Conservation (phyloP, 2,888 invertebrate genomes). For the Stenodema calcarata region DNA sequence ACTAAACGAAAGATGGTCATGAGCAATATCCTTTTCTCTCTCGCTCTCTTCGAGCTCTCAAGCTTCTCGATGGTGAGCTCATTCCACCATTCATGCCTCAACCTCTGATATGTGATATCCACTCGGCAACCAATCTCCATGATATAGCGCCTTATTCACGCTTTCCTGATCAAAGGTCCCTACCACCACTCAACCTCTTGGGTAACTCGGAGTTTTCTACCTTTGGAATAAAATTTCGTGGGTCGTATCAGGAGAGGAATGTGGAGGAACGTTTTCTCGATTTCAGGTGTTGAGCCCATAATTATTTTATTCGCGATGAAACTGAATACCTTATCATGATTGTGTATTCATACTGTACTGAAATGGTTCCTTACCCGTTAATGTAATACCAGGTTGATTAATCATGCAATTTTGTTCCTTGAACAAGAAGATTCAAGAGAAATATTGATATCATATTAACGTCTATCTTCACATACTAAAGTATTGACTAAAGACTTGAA, state of each 20-base stretch:
- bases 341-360: no score
- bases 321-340: no score
- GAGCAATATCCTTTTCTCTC: neutral
- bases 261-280: neutral
- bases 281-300: neutral
- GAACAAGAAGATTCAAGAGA: no score
- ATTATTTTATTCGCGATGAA: neutral
- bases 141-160: constrained; percentile 7
- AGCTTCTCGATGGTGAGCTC: neutral
- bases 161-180: neutral
- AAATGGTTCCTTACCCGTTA: no score
- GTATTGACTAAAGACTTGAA: no score
- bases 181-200: neutral
- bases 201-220: neutral
- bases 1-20: neutral
- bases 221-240: neutral
- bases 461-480: no score
- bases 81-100: neutral
- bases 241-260: neutral
- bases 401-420: no score
- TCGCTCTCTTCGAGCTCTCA: neutral
- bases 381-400: no score
- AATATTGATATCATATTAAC: no score
- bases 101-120: constrained; percentile 17
- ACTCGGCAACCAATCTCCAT: neutral